Percentiles rank a stretch among this genome's conserved stretches.
Conservation (phyloP, 1,140 invertebrate genomes). For the Leptinotarsa undecemlineata region DNA sequence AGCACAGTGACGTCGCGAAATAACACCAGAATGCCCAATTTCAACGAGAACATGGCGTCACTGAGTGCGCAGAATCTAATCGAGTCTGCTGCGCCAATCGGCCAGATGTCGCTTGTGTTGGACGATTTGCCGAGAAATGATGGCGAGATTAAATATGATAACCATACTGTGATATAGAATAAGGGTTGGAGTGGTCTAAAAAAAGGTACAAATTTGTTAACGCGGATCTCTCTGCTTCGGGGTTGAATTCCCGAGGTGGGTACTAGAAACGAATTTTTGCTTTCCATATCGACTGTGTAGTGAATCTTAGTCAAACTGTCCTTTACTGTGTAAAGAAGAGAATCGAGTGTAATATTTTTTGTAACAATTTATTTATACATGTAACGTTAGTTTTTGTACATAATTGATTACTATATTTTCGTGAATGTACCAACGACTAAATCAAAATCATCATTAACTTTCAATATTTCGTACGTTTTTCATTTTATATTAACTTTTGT, state of each 20-base stretch:
- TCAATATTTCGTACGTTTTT: not conserved
- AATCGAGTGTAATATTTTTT: constrained; percentile 18
- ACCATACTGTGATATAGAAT: constrained; percentile 38
- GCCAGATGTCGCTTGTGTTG: constrained; percentile 59
- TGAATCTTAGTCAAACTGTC: constrained; percentile 9
- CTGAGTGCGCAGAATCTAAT: constrained; percentile 62
- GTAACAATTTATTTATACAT: constrained; percentile 20
- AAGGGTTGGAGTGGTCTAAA: not conserved
- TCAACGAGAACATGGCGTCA: constrained; percentile 52
- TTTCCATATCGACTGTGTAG: not conserved
- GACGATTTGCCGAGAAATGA: constrained; percentile 35
- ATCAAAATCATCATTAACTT: not conserved
- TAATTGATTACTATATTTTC: constrained; percentile 1
- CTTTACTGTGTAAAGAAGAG: constrained; percentile 28
- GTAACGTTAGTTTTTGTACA: constrained; percentile 16
- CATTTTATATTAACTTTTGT: not conserved
- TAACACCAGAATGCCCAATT: constrained; percentile 21
- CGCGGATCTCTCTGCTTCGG: not conserved
- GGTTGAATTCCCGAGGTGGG: not conserved
- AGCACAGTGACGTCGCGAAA: constrained; percentile 46
- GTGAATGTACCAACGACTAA: not conserved
- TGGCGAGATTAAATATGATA: constrained; percentile 25
- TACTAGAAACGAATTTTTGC: constrained; percentile 7
- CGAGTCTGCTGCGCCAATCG: constrained; percentile 63
- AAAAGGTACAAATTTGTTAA: constrained; percentile 5